Evolutionary conservation across 2,797 vertebrate genomes (phyloP).

Genomic region (Limosa lapponica): DNA sequence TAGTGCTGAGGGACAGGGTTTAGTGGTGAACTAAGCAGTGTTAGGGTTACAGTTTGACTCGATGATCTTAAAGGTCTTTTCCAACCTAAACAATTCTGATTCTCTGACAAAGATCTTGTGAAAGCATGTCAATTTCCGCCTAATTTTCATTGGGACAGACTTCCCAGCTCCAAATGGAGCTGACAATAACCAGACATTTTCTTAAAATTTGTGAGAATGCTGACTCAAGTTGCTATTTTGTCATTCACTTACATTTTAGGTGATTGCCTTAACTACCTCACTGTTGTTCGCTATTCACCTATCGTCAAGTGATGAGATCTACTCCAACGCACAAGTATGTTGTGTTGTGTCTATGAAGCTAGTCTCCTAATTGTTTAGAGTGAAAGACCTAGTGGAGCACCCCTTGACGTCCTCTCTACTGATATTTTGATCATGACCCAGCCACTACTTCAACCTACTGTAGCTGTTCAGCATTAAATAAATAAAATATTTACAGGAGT

Average conservation of each 20-base stretch:
- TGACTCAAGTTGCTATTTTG: background rate
- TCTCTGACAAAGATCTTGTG: background rate
- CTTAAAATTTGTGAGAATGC: background rate
- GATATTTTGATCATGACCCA: background rate
- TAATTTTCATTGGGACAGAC: background rate
- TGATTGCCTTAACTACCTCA: background rate
- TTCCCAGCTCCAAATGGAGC: background rate
- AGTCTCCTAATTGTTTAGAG: background rate
- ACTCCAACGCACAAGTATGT: background rate
- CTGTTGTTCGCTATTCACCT: background rate
- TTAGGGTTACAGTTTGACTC: background rate
- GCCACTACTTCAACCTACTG: background rate
- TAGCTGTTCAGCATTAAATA: background rate
- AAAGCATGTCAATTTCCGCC: background rate
- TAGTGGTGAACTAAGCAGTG: background rate
- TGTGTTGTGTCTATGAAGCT: background rate
- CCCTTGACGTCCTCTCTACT: fast-evolving
- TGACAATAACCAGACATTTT: background rate
- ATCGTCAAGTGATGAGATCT: background rate
- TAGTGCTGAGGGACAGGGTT: background rate
- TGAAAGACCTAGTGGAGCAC: background rate
- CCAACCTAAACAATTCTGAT: background rate
- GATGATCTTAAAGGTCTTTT: background rate
- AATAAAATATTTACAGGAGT: background rate
- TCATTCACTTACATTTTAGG: background rate